Evolutionary conservation across 1,140 invertebrate genomes (phyloP), one percentile per base, ranked within the genome.

Genomic region (Drosophila yakuba): DNA sequence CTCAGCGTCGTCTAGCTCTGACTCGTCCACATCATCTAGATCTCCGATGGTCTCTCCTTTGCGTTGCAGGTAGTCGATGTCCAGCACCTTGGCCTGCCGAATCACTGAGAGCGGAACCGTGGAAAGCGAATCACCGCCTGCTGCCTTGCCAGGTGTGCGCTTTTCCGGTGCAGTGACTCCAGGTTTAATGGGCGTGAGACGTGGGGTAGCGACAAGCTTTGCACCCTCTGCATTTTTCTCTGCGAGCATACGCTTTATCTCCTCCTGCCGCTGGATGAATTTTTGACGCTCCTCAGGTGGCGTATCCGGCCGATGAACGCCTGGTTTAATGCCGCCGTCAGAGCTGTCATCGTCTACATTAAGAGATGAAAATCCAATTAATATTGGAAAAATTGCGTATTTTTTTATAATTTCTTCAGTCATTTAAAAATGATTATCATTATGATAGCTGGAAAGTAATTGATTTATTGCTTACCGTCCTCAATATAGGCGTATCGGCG

Each of bases 401-500:
- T 4, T 4, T 1, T 14, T 3, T 39, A 39, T 12, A 14, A 39
- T 39, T 14, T 14, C 12, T 39, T 14, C 14, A 14, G 4, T 39
- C 3, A 4, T 14, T 3, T 14, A 14, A 39, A 39, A 39, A 14
- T 35, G 2, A 10, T 32, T 32, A 10, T 32, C 32, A 8, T 0
- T 8, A 8, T 32, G 32, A 32, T 32, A 10, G 1, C 15, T 8
- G 12, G 28, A 15, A 8, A 14, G 0, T 41, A 41, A 15, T 15
- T 1, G 0, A 15, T 12, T 15, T 15, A 55, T n/a, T 7, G 64
- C 64, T 68, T 17, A 59, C 91, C 92, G 43, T 92, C 82, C 10
- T 96, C 95, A 39, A 95, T 93, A 83, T 96, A 96, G 77, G 95
- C 96, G 45, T 96, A 95, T 80, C 95, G 95, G 32, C 95, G 94